These are phyloP conservation scores for Drosophila subsilvestris DNA, from an alignment of 2,888 invertebrate genomes.

Conservation along the genomic window DNA sequence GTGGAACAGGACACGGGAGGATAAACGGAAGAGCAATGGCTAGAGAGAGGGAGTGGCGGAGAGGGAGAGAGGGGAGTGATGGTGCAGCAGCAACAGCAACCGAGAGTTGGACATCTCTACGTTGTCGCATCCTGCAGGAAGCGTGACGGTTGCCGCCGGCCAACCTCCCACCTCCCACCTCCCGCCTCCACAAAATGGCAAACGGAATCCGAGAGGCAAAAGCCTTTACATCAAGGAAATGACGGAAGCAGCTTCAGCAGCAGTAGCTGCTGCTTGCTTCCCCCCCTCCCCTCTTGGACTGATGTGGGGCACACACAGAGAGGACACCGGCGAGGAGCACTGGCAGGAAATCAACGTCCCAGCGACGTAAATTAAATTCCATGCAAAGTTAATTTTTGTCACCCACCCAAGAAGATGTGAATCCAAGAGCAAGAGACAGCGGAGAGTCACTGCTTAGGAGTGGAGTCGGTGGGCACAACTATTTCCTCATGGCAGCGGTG, in stretches of 20 bases:
- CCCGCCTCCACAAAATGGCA: slow-evolving; percentile 25
- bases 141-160: slow-evolving; percentile 56
- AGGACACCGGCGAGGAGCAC: slow-evolving; percentile 21
- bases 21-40: not conserved
- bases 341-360: slow-evolving; percentile 81
- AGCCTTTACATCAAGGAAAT: slow-evolving; percentile 79
- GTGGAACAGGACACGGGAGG: slow-evolving; percentile 22
- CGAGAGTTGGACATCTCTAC: slow-evolving; percentile 39
- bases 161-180: slow-evolving; percentile 3
- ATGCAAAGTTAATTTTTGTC: slow-evolving; percentile 74
- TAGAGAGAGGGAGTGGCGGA: not conserved
- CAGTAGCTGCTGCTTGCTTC: too few species aligned
- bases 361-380: slow-evolving; percentile 82
- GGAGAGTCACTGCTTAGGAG: slow-evolving; percentile 28
- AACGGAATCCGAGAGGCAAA: slow-evolving; percentile 53
- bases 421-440: not conserved
- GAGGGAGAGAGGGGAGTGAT: not conserved
- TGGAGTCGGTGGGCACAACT: slow-evolving; percentile 15
- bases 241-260: slow-evolving; percentile 77
- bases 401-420: slow-evolving; percentile 10
- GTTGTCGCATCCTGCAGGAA: slow-evolving; percentile 75
- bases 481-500: slow-evolving; percentile 17
- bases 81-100: not conserved
- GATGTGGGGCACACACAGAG: not conserved
- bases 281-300: too few species aligned